Base-by-base conservation (phyloP, 2,113 vertebrate species). In the Setophaga coronata region DNA sequence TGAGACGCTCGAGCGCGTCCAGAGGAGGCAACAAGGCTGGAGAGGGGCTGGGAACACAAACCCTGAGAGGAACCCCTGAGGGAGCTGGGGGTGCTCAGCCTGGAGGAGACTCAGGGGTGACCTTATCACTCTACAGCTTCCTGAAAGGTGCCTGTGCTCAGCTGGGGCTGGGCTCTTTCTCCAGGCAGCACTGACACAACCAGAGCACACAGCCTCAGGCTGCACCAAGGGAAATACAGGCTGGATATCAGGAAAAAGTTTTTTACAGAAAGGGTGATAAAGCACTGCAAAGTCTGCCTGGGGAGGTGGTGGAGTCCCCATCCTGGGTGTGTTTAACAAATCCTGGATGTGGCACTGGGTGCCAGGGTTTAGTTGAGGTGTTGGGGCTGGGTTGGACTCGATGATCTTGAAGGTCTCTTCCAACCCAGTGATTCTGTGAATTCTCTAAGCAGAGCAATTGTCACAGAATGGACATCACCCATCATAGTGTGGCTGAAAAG, bases 121-220 rank as follows among this genome's bases (percentile, higher is more conserved):
- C 33, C 33, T 23, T 1, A 57, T n/a, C 19, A 56, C 33, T n/a
- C 31, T 57, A 6, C 33, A 57, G 1, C 20, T 57, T 33, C 54
- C 38, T 57, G 54, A 57, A 14, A 57, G 20, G 54, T n/a, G 54
- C 20, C 20, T 57, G 20, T n/a, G 13, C 5, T 23, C 33, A n/a
- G 54, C 0, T 57, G 33, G 33, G 54, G 54, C 1, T 57, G 54
- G 54, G 8, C 54, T 57, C 33, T 57, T 10, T 57, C 56, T 57
- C 56, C 20, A 57, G 54, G 54, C 20, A n/a, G 56, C 33, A n/a
- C 33, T 57, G 56, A 57, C 56, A 57, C 8, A 57, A 4, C 20
- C 33, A 57, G 33, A n/a, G 33, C 1, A n/a, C 56, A 57, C 54
- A 57, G 54, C 1, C 33, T n/a, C 0, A 3, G 7, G 6, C 20